phyloP scores from a whole-genome alignment of 2,797 vertebrate genomes.

The Myotis vivesi region DNA sequence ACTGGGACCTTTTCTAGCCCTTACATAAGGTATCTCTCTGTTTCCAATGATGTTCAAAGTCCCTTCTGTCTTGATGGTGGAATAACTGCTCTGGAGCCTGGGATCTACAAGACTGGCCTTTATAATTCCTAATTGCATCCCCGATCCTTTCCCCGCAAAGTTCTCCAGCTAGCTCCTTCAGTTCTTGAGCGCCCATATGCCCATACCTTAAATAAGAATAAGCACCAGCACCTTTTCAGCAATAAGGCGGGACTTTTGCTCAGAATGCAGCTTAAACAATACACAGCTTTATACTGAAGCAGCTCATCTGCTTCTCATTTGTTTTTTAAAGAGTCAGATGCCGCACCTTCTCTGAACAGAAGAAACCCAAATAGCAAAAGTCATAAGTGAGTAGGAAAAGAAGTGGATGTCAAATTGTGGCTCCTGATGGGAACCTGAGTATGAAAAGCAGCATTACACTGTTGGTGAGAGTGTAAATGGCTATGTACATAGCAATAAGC shows the following conservation, averaged over 20 bases:
- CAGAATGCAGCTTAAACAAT: neutral
- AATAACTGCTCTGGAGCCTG: neutral
- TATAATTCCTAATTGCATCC: neutral
- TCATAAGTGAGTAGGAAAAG: conserved; percentile 16
- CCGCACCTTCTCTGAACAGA: neutral
- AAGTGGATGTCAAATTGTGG: neutral
- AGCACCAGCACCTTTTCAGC: neutral
- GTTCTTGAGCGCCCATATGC: neutral
- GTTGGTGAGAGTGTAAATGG: neutral
- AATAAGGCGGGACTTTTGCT: neutral
- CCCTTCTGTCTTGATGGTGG: neutral
- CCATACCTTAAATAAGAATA: neutral
- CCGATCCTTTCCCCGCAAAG: neutral
- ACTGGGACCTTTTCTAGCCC: neutral
- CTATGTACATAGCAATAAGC: neutral
- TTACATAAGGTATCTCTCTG: neutral
- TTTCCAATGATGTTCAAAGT: neutral
- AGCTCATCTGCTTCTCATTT: neutral
- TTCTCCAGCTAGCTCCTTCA: neutral
- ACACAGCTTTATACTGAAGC: neutral
- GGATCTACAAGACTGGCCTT: neutral
- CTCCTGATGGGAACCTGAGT: neutral
- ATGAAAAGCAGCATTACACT: neutral
- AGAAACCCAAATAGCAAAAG: conserved; percentile 28
- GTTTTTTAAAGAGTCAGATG: conserved; percentile 41